phyloP scores from a whole-genome alignment of 2,888 invertebrate genomes.

The Acanthosepion pharaonis region DNA sequence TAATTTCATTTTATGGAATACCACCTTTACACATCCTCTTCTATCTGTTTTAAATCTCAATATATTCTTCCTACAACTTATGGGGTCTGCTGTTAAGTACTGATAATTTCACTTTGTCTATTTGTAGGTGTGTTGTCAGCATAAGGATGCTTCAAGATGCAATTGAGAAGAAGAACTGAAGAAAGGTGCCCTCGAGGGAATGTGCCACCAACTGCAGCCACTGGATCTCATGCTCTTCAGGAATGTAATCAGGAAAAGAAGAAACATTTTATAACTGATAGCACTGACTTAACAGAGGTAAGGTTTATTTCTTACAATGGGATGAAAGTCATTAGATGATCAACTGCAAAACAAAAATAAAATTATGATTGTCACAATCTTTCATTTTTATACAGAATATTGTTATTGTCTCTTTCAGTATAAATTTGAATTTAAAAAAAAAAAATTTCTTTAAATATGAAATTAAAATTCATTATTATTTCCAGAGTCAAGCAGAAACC shows the following conservation, averaged over 20 bases:
- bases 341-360: too few species aligned
- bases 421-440: too few species aligned
- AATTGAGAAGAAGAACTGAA: conserved; percentile 41
- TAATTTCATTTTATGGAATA: too few species aligned
- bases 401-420: too few species aligned
- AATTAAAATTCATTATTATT: neutral
- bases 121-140: conserved; percentile 24
- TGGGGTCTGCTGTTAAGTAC: too few species aligned
- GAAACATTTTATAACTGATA: conserved; percentile 11
- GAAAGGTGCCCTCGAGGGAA: conserved; percentile 34
- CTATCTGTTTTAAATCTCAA: too few species aligned
- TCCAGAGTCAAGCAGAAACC: conserved; percentile 12
- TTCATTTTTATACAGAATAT: too few species aligned
- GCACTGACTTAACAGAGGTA: neutral
- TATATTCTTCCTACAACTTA: too few species aligned
- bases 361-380: too few species aligned
- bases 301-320: neutral
- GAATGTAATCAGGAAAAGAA: conserved; percentile 38
- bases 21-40: too few species aligned
- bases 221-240: conserved; percentile 35
- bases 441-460: too few species aligned
- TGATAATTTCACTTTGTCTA: neutral
- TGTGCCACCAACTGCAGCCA: neutral
- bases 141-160: conserved; percentile 39
- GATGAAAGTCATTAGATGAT: too few species aligned